Evolutionary conservation across 2,888 invertebrate genomes (phyloP).

Genomic region (Sesia apiformis): DNA sequence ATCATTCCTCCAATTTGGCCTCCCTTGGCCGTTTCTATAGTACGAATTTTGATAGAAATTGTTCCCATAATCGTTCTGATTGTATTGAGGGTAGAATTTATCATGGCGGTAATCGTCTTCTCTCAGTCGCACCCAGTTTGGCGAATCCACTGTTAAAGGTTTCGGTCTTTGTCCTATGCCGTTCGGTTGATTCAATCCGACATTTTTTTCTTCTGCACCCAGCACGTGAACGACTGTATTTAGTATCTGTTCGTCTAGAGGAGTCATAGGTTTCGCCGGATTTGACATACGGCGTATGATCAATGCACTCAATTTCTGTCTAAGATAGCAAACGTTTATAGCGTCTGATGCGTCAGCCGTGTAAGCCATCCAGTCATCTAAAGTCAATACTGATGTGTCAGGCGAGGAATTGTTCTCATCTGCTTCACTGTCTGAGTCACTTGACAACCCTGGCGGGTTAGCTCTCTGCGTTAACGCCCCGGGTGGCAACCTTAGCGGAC

Average conservation of each 20-base stretch:
- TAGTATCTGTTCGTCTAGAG: constrained; percentile 80
- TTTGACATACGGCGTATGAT: constrained; percentile 77
- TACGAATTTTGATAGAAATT: constrained; percentile 37
- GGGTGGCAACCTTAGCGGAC: constrained; percentile 77
- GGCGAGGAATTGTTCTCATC: constrained; percentile 49
- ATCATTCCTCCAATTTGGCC: constrained; percentile 30
- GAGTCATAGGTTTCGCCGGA: constrained; percentile 72
- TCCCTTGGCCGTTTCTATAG: constrained; percentile 28
- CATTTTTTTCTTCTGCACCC: constrained; percentile 80
- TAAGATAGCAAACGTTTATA: constrained; percentile 76
- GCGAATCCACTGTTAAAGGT: constrained; percentile 76
- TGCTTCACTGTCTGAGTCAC: constrained; percentile 62
- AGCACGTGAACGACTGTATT: constrained; percentile 79
- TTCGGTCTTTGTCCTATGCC: constrained; percentile 86
- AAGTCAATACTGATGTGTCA: constrained; percentile 63
- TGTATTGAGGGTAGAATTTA: constrained; percentile 32
- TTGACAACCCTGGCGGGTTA: constrained; percentile 59
- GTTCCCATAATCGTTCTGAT: constrained; percentile 29
- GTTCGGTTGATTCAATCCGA: constrained; percentile 80
- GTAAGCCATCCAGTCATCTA: constrained; percentile 86
- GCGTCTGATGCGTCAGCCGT: constrained; percentile 80
- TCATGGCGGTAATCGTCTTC: constrained; percentile 35
- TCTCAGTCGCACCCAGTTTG: constrained; percentile 45
- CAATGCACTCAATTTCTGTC: constrained; percentile 83
- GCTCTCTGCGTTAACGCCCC: constrained; percentile 58